These are phyloP conservation scores for Phycodurus eques DNA, from an alignment of 2,113 vertebrate genomes.

Conservation along the genomic window DNA sequence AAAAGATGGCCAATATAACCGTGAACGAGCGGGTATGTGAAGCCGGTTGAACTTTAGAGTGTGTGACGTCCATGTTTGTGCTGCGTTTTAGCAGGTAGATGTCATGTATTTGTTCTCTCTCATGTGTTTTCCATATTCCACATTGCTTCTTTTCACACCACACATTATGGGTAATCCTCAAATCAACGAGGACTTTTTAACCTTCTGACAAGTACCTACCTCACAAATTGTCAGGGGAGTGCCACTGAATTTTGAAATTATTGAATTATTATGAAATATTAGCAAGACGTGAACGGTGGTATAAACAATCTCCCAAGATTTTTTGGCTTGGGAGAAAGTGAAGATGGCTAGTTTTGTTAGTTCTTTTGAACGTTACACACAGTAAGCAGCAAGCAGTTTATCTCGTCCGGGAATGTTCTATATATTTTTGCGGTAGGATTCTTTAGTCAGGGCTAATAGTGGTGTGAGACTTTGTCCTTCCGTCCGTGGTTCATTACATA, in stretches of 20 bases:
- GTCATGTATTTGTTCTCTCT: not conserved
- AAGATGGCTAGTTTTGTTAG: not conserved
- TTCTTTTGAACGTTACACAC: constrained; percentile 7
- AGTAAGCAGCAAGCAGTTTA: not conserved
- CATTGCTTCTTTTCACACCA: constrained; percentile 17
- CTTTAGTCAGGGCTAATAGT: not conserved
- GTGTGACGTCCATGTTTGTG: constrained; percentile 60
- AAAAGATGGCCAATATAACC: constrained; percentile 73
- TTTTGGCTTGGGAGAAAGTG: not conserved
- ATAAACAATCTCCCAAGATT: not conserved
- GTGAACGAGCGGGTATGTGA: constrained; percentile 67
- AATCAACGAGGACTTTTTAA: not conserved
- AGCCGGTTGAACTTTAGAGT: constrained; percentile 62
- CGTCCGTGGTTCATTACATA: too few relatives aligned
- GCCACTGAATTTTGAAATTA: constrained; percentile 32
- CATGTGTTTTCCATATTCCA: constrained; percentile 23
- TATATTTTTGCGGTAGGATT: not conserved
- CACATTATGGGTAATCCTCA: not conserved
- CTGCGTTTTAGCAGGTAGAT: constrained; percentile 26
- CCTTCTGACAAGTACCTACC: constrained; percentile 3
- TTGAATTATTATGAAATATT: not conserved
- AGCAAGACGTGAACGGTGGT: not conserved
- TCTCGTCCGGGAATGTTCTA: not conserved
- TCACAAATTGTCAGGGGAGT: constrained; percentile 24
- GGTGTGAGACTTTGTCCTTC: not conserved